phyloP scores from a whole-genome alignment of 2,113 vertebrate genomes.

The Protobothrops flavoviridis region DNA sequence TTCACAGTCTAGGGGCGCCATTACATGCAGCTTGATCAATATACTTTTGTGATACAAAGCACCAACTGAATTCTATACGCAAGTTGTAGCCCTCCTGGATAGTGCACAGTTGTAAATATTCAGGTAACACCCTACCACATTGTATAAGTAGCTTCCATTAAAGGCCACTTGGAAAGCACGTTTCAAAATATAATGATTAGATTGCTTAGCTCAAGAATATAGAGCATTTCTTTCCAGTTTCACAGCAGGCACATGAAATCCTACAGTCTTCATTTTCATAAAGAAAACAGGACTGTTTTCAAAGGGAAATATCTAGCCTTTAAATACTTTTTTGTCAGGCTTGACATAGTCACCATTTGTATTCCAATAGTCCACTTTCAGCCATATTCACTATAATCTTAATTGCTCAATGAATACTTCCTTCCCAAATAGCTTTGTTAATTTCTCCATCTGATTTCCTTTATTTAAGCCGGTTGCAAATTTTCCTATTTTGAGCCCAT shows the following conservation, averaged over 20 bases:
- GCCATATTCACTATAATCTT: not conserved
- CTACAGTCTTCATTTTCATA: not conserved
- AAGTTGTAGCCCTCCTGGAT: too few species aligned
- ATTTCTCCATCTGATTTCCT: not conserved
- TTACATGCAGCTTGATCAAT: not conserved
- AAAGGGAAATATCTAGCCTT: not conserved
- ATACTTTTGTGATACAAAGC: not conserved
- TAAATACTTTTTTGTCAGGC: not conserved
- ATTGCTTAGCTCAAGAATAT: not conserved
- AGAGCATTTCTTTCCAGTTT: not conserved
- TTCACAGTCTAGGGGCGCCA: too few species aligned
- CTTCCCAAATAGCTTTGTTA: not conserved
- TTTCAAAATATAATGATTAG: not conserved
- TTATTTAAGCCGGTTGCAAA: not conserved
- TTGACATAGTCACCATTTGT: not conserved
- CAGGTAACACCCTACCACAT: not conserved
- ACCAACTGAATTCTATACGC: not conserved
- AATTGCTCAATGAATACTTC: not conserved
- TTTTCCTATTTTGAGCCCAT: not conserved
- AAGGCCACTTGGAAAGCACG: not conserved
- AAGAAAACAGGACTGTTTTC: not conserved
- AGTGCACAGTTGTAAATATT: not conserved
- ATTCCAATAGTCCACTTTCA: not conserved
- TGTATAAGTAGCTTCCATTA: not conserved
- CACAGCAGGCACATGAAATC: not conserved